Evolutionary conservation across 2,888 invertebrate species (phyloP), one percentile per base, ranked within the genome.

Genomic region (Fragum whitleyi): DNA sequence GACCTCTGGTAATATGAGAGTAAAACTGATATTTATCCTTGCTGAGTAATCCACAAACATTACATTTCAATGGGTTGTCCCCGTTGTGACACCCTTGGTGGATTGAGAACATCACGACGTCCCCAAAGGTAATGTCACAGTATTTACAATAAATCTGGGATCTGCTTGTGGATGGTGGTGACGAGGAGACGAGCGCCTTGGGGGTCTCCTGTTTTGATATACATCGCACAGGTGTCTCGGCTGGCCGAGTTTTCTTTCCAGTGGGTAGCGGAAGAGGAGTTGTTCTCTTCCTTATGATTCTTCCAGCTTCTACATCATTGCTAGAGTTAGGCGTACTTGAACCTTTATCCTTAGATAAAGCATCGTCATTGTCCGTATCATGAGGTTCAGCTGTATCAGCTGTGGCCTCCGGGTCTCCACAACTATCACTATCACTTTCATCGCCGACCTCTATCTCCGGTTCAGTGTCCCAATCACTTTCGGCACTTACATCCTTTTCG

Each of bases 211-310:
- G 14, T 47, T 67, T 19, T 23, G 7, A n/a, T 7, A 67, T 23
- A 36, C 1, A 21, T 16, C 6, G 39, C 65, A 5, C 16, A 5
- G n/a, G 11, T 1, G 6, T 19, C 26, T 68, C 68, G 21, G 19
- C 14, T 0, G 16, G 19, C 47, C 28, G 26, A 9, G 26, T 14
- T 42, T 47, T 51, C 9, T 32, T 36, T n/a, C 36, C 36, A 7
- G 65, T 36, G 36, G 39, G 39, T 11, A 68, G 47, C 26, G 72
- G 59, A n/a, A 16, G n/a, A 2, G 59, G 39, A 7, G 14, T 39
- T 32, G 57, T 72, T 55, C n/a, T 57, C 32, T 71, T 59, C 2
- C 61, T 36, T 36, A 59, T 29, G n/a, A n/a, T 59, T 2, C 61
- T 39, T 21, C 61, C 59, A 21, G 9, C 32, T 6, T 16, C n/a